Evolutionary conservation across 2,797 vertebrate genomes (phyloP).

Genomic region (Scleropages formosus): DNA sequence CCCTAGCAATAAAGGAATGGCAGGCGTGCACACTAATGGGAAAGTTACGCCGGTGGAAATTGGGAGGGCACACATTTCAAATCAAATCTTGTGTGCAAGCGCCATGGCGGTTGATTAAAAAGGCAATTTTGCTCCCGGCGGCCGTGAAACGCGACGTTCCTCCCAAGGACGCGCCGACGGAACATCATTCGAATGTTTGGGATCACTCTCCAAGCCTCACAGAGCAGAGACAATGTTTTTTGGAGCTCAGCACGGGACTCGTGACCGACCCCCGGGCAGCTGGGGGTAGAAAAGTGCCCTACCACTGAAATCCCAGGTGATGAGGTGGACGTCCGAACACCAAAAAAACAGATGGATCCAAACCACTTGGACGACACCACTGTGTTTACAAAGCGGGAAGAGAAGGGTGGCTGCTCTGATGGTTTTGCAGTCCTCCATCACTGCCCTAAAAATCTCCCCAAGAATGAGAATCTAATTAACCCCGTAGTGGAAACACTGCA

Average conservation of each 20-base stretch:
- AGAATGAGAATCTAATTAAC: too few species aligned
- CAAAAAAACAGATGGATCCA: too few species aligned
- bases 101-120: constrained; percentile 14
- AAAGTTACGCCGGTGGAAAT: constrained; percentile 13
- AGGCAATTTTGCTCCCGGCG: not conserved
- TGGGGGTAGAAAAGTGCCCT: not conserved
- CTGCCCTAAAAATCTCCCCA: too few species aligned
- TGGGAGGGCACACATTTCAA: not conserved
- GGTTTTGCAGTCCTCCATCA: too few species aligned
- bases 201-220: too few species aligned
- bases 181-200: not conserved
- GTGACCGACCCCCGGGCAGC: too few species aligned
- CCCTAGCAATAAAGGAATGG: not conserved
- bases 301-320: not conserved
- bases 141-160: not conserved
- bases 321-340: not conserved
- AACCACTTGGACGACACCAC: too few species aligned
- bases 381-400: too few species aligned
- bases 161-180: not conserved
- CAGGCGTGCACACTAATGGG: constrained; percentile 3
- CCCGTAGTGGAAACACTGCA: too few species aligned
- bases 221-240: too few species aligned
- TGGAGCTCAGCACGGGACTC: not conserved
- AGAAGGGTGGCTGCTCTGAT: too few species aligned
- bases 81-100: not conserved